Base-by-base conservation (phyloP, 53 echinoderm and acorn worm genomes). In the Antedon mediterranea region DNA sequence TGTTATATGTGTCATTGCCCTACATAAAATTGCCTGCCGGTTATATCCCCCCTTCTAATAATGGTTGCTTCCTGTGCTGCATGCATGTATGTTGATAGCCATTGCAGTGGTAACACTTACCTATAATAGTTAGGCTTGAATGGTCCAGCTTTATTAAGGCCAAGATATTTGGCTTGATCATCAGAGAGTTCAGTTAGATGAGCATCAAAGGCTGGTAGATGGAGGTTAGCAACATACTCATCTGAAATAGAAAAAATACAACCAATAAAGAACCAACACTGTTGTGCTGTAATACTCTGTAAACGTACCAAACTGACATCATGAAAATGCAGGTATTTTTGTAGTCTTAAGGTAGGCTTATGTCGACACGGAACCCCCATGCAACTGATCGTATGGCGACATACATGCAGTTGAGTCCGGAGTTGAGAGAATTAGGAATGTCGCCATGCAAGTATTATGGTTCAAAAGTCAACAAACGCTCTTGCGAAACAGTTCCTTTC, bases 111-210 rank as follows among this genome's bases (percentile, higher is more conserved):
- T 13, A 57, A 26, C 2, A 76, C 91, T 81, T 34, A 95, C 95
- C 95, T 95, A 84, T 95, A 95, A 73, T 95, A 95, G 75, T 95
- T 95, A 30, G 95, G 95, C 79, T 95, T 95, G 87, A 95, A 95
- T 37, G 95, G 95, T 27, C 95, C 95, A 76, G 91, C 85, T 82
- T 95, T 95, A 78, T 95, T 95, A 73, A 95, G 89, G 31, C 95
- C 95, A 23, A 95, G 80, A 81, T 95, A 95, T 30, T 74, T 83
- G 73, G 95, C 91, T 78, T 95, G 95, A 0, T 89, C 91, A 77
- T 95, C 95, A 8, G 79, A 81, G 30, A 95, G 77, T 43, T 95
- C 95, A 20, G 95, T 95, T n/a, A 95, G 84, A 79, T 95, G 95
- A 75, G 95, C 91, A 82, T 95, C 95, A 73, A 95, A 95, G 30